Evolutionary conservation across 2,888 invertebrate genomes (phyloP).

Genomic region (Parnassius apollo): DNA sequence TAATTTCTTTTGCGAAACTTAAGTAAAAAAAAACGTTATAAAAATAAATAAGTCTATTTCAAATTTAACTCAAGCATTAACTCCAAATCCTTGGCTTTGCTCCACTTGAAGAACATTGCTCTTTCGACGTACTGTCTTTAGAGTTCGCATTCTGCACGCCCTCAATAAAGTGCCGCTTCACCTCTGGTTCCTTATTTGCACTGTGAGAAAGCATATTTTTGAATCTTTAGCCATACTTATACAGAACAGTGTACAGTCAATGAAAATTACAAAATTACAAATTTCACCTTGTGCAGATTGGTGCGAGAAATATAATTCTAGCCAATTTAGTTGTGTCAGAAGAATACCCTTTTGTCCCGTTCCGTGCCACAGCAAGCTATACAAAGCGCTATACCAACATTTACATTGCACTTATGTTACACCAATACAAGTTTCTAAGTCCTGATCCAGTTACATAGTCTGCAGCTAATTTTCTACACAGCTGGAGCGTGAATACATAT

Average conservation of each 20-base stretch:
- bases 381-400: no score
- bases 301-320: no score
- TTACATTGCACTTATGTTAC: no score
- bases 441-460: no score
- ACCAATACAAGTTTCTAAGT: no score
- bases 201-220: constrained; percentile 29
- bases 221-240: background rate
- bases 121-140: constrained; percentile 30
- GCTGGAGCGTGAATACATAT: no score
- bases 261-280: no score
- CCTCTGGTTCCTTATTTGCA: constrained; percentile 47
- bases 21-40: background rate
- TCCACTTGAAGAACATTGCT: constrained; percentile 53
- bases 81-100: constrained; percentile 60
- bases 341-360: background rate
- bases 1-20: no score
- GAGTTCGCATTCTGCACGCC: constrained; percentile 27
- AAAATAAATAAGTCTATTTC: background rate
- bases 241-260: background rate
- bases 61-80: constrained; percentile 36
- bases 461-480: no score
- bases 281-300: no score
- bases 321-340: no score
- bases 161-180: constrained; percentile 52
- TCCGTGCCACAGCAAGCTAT: background rate